Evolutionary conservation across 1,140 invertebrate genomes (phyloP).

Genomic region (Drosophila lowei): DNA sequence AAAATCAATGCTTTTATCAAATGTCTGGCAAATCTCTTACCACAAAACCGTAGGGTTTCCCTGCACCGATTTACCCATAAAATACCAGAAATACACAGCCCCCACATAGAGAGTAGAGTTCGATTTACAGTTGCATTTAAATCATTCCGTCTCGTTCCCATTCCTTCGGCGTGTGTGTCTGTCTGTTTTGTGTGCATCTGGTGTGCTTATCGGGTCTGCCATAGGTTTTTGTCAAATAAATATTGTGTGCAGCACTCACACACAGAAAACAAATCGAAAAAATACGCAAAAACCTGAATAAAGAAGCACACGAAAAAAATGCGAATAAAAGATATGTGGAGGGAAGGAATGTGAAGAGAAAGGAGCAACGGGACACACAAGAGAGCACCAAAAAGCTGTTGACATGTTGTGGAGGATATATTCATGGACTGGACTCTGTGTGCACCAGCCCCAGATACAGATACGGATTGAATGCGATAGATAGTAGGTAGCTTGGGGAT

Average conservation of each 20-base stretch:
- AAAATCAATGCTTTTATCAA: slow-evolving; percentile 25
- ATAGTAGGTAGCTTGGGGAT: slow-evolving; percentile 16
- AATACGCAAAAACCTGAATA: slow-evolving; percentile 24
- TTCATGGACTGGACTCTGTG: slow-evolving; percentile 25
- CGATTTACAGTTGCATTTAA: slow-evolving; percentile 42
- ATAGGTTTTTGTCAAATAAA: slow-evolving; percentile 72
- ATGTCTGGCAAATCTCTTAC: slow-evolving; percentile 8
- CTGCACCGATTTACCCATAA: slow-evolving; percentile 1
- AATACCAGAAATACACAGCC: slow-evolving; percentile 20
- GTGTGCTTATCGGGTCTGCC: slow-evolving; percentile 62
- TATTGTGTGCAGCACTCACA: slow-evolving; percentile 56
- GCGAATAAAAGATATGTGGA: slow-evolving; percentile 35
- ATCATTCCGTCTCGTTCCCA: slow-evolving; percentile 17
- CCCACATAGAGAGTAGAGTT: not conserved
- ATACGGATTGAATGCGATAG: slow-evolving; percentile 39
- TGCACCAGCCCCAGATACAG: slow-evolving; percentile 26
- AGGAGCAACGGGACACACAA: too few relatives aligned
- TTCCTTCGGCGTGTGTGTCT: too few relatives aligned
- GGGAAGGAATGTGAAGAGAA: slow-evolving; percentile 17
- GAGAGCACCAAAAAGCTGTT: slow-evolving; percentile 60
- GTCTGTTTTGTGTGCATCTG: slow-evolving; percentile 24
- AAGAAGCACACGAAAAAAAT: slow-evolving; percentile 25
- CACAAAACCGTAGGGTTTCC: not conserved
- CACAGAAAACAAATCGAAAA: slow-evolving; percentile 46
- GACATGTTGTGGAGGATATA: slow-evolving; percentile 53